A percentile compares a stretch with the other conserved stretches of the same genome.
phyloP scores from a whole-genome alignment of 2,797 vertebrate genomes.

The Tokudaia tokunoshimensis region DNA sequence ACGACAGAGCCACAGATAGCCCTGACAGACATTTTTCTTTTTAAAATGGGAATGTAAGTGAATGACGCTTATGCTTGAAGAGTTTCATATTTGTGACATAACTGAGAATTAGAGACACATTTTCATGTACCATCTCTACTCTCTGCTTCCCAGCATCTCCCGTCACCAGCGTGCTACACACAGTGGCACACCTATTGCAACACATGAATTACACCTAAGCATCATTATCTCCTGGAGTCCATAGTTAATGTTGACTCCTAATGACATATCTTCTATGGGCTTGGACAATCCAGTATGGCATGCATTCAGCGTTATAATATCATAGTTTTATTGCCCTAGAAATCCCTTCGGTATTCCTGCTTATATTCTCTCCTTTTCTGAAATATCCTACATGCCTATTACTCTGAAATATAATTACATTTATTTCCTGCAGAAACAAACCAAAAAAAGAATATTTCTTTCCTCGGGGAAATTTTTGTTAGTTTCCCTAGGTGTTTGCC shows the following conservation, averaged over 20 bases:
- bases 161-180: not conserved
- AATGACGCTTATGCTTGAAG: no score
- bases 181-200: not conserved
- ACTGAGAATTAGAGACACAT: not conserved
- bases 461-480: not conserved
- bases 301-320: not conserved
- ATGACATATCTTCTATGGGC: not conserved
- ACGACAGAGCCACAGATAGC: not conserved
- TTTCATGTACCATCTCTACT: no score
- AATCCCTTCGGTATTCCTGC: not conserved
- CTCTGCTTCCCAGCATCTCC: rapidly evolving
- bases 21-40: not conserved
- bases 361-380: not conserved
- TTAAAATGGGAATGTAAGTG: not conserved
- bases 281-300: not conserved
- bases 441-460: not conserved
- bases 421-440: not conserved
- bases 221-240: not conserved
- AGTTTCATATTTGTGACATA: not conserved
- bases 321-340: not conserved
- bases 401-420: not conserved
- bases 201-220: not conserved
- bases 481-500: not conserved
- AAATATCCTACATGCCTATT: not conserved
- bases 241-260: not conserved